Base-by-base conservation (phyloP, 2,113 vertebrate genomes). In the Siniperca chuatsi region DNA sequence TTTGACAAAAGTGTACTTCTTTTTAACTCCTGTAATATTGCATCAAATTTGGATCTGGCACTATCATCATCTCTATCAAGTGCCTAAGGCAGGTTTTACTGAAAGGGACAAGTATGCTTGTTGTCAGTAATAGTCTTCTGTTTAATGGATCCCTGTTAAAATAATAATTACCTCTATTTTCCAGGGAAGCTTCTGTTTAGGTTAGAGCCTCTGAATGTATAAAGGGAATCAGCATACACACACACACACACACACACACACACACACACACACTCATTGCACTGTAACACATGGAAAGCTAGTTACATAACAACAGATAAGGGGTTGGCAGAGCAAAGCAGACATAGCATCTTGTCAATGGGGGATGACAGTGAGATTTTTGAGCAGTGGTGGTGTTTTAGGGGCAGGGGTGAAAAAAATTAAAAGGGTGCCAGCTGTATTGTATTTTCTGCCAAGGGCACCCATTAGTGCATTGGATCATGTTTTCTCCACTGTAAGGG, bases 61-160 rank as follows among this genome's bases (percentile, higher is more conserved):
- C 11, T 37, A 12, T 54, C 66, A 67, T 71, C n/a, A n/a, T 58
- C 62, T 69, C 18, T 42, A 75, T 33, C 20, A 72, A 48, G 44
- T 16, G 72, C 35, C 69, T 0, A 0, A 10, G 64, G 83, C 54
- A 54, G 66, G 8, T 25, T 75, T 67, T 35, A 44, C 50, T 58
- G 46, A 70, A 42, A 81, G 58, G n/a, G 18, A 73, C 42, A 42
- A 7, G 3, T 42, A 20, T 50, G 75, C 33, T 16, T 25, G 37
- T 25, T 78, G 35, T 83, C 79, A 65, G 21, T 4, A 9, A 18
- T 61, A 79, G 46, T 25, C 23, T 52, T 42, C 37, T 48, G 29
- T 62, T 69, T 50, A 60, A 90, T 72, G 83, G 54, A 79, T 75
- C 57, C 44, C n/a, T 83, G 64, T 76, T 87, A 81, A 84, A 90